phyloP scores from a whole-genome alignment of 2,113 vertebrate genomes.

The Phainopepla nitens region DNA sequence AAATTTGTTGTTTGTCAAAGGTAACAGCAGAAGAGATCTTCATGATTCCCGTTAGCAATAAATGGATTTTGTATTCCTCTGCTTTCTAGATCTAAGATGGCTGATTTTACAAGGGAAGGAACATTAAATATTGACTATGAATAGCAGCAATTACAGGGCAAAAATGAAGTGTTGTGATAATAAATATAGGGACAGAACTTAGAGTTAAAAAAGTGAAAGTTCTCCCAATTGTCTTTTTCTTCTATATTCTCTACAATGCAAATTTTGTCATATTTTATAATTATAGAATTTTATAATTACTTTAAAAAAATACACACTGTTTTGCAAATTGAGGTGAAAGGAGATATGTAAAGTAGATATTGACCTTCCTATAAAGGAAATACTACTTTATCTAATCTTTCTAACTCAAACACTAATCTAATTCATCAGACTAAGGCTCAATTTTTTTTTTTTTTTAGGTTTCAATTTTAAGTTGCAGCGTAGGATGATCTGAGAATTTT shows the following conservation, averaged over 20 bases:
- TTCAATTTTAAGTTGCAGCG: not conserved
- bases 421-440: not conserved
- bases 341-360: not conserved
- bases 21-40: not conserved
- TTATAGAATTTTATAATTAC: not conserved
- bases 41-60: not conserved
- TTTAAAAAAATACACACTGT: not conserved
- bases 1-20: not conserved
- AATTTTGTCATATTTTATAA: not conserved
- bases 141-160: not conserved
- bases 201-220: not conserved
- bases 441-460: too few relatives aligned
- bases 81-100: not conserved
- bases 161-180: not conserved
- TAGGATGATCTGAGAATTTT: not conserved
- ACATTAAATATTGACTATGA: not conserved
- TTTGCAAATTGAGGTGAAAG: not conserved
- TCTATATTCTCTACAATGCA: fast-evolving
- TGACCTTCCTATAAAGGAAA: not conserved
- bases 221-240: not conserved
- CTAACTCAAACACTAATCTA: not conserved
- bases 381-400: not conserved
- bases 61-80: not conserved
- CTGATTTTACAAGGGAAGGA: not conserved
- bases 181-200: not conserved